Evolutionary conservation across 1,140 invertebrate genomes (phyloP), one percentile per base, ranked within the genome.

Genomic region (Argopecten irradians): DNA sequence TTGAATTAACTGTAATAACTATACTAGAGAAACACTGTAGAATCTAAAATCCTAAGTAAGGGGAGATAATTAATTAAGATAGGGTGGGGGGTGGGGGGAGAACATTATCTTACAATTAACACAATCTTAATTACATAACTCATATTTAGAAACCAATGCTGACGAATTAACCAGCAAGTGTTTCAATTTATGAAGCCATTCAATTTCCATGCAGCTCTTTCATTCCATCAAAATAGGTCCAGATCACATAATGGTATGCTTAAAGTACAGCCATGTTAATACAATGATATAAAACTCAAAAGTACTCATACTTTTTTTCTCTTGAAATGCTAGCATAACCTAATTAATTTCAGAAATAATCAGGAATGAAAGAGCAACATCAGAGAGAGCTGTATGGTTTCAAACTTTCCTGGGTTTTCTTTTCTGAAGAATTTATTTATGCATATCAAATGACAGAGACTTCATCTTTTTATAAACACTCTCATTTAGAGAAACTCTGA

Each of bases 151-250:
- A 71, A 71, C 55, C 55, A 71, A 71, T 71, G 55, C 55, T 28
- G 22, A 71, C 1, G 1, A n/a, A 71, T 28, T n/a, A 28, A 71
- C 28, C 55, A 28, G 55, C 55, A 71, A 71, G 13, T 28, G 55
- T 71, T 71, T 71, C 55, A 8, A 1, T 71, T 28, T 71, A 71
- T 28, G 55, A 71, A n/a, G 55, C n/a, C 55, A 71, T 71, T 71
- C 55, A 71, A 28, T 28, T 71, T 71, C 55, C 55, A 71, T 71
- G 55, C 55, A 71, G 55, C 55, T 71, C 55, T 71, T 71, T 71
- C 55, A 28, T 71, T 71, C 11, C 55, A 28, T 71, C 28, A 16
- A 28, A 71, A 8, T 3, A n/a, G 7, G 22, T 28, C n/a, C 43
- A 46, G 43, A 8, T n/a, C n/a, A n/a, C n/a, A 28, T 71, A 71